A percentile compares a stretch with the other conserved stretches of the same genome.
Evolutionary conservation across 2,113 vertebrate species (phyloP).

Genomic region (Callorhinus ursinus): DNA sequence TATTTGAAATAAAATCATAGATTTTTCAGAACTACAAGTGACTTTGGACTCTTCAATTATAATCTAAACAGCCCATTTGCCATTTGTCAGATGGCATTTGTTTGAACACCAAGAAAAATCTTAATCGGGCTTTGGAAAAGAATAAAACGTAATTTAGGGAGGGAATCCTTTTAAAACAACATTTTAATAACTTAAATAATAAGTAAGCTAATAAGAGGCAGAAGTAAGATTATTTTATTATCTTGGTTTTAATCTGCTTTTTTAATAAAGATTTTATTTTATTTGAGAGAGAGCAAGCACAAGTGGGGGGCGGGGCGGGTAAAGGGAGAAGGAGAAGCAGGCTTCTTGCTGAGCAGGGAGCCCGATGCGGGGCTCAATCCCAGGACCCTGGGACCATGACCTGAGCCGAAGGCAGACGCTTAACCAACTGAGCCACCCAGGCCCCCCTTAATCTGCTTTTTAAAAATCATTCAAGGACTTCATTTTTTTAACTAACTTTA

Average conservation of each 20-base stretch:
- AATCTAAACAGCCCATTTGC: not conserved
- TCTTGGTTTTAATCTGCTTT: conserved; percentile 15
- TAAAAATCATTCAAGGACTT: not conserved
- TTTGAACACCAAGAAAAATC: conserved; percentile 11
- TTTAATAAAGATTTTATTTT: not conserved
- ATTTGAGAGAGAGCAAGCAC: too few relatives aligned
- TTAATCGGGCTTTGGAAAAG: not conserved
- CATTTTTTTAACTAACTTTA: not conserved
- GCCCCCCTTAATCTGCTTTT: not conserved
- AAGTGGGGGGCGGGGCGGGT: too few relatives aligned
- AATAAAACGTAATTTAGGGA: not conserved
- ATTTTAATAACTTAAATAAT: not conserved
- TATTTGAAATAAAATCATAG: conserved; percentile 43
- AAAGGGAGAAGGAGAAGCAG: too few relatives aligned
- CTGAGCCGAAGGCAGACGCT: too few relatives aligned
- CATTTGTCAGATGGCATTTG: not conserved
- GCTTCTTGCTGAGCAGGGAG: too few relatives aligned
- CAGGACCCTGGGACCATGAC: too few relatives aligned
- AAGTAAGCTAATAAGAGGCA: not conserved
- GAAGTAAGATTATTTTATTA: conserved; percentile 3
- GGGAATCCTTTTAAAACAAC: not conserved
- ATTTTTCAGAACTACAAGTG: conserved; percentile 45
- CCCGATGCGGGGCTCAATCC: too few relatives aligned
- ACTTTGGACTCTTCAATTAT: not conserved
- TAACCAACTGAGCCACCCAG: too few relatives aligned